Evolutionary conservation across 2,797 vertebrate genomes (phyloP).

Genomic region (Gallirallus australis): DNA sequence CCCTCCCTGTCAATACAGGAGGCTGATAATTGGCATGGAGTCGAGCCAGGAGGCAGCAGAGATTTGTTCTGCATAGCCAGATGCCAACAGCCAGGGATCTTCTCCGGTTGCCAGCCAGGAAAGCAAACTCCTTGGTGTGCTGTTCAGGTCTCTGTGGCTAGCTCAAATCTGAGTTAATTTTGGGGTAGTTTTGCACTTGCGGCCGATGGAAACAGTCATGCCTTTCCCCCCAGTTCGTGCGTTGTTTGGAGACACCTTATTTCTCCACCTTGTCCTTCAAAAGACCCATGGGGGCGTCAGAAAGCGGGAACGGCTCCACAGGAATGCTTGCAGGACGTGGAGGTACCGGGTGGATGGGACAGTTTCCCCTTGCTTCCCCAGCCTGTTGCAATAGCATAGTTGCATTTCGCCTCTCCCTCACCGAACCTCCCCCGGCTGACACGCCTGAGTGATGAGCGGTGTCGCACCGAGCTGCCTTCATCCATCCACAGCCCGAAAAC

Average conservation of each 20-base stretch:
- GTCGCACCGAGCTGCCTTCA: background rate
- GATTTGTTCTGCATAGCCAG: background rate
- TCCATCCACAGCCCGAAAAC: background rate
- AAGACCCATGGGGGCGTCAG: accelerated
- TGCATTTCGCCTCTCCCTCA: background rate
- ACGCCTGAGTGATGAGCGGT: accelerated
- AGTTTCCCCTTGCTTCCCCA: background rate
- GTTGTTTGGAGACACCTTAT: background rate
- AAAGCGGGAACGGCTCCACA: background rate
- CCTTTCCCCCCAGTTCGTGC: accelerated
- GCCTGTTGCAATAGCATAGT: background rate
- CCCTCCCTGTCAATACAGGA: background rate
- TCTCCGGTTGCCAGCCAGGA: accelerated
- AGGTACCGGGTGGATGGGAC: accelerated
- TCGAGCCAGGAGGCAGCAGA: background rate
- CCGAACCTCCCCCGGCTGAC: background rate
- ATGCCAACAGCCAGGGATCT: background rate
- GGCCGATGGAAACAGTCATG: background rate
- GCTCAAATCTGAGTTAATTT: background rate
- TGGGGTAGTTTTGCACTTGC: background rate
- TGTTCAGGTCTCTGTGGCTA: background rate
- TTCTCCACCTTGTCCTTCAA: background rate
- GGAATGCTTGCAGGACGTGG: accelerated
- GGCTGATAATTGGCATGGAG: background rate
- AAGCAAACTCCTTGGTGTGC: background rate